Percentiles rank a stretch among this genome's conserved stretches.
These are phyloP conservation scores for Xestia rhomboidea DNA, from an alignment of 2,888 invertebrate genomes.

Conservation along the genomic window DNA sequence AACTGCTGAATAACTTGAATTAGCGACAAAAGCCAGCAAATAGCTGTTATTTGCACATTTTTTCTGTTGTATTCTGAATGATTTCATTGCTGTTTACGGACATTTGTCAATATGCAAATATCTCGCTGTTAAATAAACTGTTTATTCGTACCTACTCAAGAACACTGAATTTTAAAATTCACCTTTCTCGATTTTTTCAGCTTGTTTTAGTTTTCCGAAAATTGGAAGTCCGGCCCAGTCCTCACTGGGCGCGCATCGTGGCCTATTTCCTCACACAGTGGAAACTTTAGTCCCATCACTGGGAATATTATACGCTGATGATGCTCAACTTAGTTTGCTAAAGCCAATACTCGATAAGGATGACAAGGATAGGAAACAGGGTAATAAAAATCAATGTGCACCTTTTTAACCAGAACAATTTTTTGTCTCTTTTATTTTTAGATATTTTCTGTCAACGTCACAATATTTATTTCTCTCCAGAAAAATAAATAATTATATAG, in stretches of 20 bases:
- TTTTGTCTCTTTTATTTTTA: constrained; percentile 74
- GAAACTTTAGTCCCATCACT: not conserved
- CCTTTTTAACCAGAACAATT: constrained; percentile 83
- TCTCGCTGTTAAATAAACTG: not conserved
- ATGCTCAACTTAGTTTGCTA: constrained; percentile 46
- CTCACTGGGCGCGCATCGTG: not conserved
- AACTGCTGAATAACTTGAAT: not conserved
- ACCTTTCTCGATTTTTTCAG: not conserved
- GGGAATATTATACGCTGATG: not conserved
- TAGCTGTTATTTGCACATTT: constrained; percentile 14
- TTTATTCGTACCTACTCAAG: not conserved
- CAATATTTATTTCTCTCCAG: constrained; percentile 79
- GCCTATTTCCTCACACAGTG: not conserved
- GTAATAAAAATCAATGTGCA: constrained; percentile 85
- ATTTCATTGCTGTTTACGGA: constrained; percentile 7
- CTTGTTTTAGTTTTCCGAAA: not conserved
- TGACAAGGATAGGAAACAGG: constrained; percentile 63
- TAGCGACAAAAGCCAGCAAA: constrained; percentile 18
- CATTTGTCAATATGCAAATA: constrained; percentile 23
- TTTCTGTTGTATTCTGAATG: constrained; percentile 4
- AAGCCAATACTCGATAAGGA: constrained; percentile 75
- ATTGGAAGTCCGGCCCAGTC: not conserved
- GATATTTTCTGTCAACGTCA: constrained; percentile 77
- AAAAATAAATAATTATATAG: constrained; percentile 80
- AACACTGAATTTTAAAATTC: constrained; percentile 1